These are phyloP conservation scores for Oxyteleia sp. DNA, from an alignment of 2,888 invertebrate species.

Conservation along the genomic window DNA sequence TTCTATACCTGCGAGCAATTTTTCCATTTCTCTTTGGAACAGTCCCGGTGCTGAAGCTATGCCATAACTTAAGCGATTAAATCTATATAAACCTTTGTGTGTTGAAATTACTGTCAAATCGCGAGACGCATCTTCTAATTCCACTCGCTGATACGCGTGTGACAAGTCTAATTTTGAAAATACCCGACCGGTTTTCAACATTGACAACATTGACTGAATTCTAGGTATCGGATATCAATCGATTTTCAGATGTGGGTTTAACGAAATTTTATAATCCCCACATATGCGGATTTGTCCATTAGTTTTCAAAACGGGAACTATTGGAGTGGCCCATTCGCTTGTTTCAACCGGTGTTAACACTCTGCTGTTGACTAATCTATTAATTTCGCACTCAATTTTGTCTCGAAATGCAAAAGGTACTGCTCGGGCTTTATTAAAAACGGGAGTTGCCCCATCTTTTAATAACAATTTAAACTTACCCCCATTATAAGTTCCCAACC, in stretches of 20 bases:
- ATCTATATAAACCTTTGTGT: conserved; percentile 70
- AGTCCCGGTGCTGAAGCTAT: conserved; percentile 80
- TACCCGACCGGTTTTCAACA: conserved; percentile 49
- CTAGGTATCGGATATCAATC: conserved; percentile 78
- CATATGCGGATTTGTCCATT: conserved; percentile 64
- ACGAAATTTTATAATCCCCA: conserved; percentile 78
- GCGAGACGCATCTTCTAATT: conserved; percentile 77
- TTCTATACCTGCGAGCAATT: conserved; percentile 76
- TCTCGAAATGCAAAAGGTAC: conserved; percentile 46
- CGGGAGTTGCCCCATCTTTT: conserved; percentile 36
- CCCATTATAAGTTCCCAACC: conserved; percentile 48
- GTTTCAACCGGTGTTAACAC: conserved; percentile 13
- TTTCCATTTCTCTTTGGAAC: conserved; percentile 75
- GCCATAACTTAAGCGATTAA: conserved; percentile 81
- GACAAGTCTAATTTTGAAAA: conserved; percentile 79
- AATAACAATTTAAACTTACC: conserved; percentile 52
- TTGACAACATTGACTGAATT: conserved; percentile 78
- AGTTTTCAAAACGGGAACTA: conserved; percentile 50
- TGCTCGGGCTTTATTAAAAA: conserved; percentile 57
- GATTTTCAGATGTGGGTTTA: conserved; percentile 77
- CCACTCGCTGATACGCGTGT: conserved; percentile 82
- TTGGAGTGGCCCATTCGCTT: conserved; percentile 68
- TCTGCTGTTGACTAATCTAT: conserved; percentile 34
- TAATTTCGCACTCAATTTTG: conserved; percentile 31
- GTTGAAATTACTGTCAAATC: conserved; percentile 79